Conservation (phyloP, 1,140 invertebrate genomes). For the Sitobion miscanthi region DNA sequence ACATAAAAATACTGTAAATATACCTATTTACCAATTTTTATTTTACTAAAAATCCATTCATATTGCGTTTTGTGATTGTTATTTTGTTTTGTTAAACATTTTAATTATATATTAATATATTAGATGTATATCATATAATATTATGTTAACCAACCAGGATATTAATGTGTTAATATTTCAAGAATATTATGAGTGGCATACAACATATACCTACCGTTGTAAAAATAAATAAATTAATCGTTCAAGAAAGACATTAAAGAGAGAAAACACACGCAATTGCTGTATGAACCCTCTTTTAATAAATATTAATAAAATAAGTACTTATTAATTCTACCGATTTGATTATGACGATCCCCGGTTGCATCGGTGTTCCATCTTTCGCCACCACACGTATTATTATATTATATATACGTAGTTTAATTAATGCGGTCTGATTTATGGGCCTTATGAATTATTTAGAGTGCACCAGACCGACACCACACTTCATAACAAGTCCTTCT, state of each 20-base stretch:
- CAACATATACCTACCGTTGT: neutral
- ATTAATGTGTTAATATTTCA: neutral
- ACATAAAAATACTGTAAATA: neutral
- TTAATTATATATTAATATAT: neutral
- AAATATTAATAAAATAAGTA: constrained; percentile 56
- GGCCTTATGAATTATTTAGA: constrained; percentile 55
- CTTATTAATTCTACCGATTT: constrained; percentile 56
- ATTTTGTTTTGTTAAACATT: neutral
- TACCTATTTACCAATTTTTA: neutral
- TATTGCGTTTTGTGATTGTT: neutral
- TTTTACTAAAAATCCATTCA: neutral
- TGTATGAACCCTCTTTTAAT: constrained; percentile 44
- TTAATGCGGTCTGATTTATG: constrained; percentile 56
- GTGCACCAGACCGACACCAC: constrained; percentile 49
- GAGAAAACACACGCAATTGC: constrained; percentile 9
- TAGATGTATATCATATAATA: neutral
- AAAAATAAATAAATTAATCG: constrained; percentile 16
- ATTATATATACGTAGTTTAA: constrained; percentile 53
- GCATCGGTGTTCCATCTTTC: neutral
- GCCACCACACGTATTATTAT: constrained; percentile 37
- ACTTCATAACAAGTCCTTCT: constrained; percentile 47
- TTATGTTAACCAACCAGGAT: neutral
- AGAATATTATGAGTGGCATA: neutral
- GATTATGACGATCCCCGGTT: constrained; percentile 32
- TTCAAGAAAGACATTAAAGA: neutral